Base-by-base conservation (phyloP, 2,888 invertebrate genomes). In the Caenorhabditis doughertyi region DNA sequence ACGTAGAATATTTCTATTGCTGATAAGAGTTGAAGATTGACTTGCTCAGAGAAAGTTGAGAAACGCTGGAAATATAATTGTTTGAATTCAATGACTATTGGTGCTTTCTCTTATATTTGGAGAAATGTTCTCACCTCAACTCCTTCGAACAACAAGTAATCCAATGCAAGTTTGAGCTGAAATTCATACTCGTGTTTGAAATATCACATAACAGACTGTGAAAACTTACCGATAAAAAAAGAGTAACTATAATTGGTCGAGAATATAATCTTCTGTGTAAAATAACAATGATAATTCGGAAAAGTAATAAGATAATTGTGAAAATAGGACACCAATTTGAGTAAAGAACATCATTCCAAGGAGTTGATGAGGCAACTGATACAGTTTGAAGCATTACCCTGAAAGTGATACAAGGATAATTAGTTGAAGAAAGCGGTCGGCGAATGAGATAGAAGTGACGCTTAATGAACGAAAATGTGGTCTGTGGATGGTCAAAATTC, bases 131-230 rank as follows among this genome's bases (percentile, higher is more conserved):
- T 25, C n/a, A 65, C 65, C 49, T 70, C 70, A 27, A 79, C 51
- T 9, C 79, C 79, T 51, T 79, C 71, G 16, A 71, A 72, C 64
- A 79, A 65, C 11, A 79, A 18, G 16, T 79, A 79, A 21, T 79
- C 79, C 13, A 65, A 18, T 4, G 44, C 0, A 13, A 79, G 25
- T 47, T 79, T 79, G 9, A 23, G 13, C 79, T 77, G 58, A 39
- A 29, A 60, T 18, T 11, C n/a, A n/a, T n/a, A n/a, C n/a, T n/a
- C n/a, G n/a, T n/a, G n/a, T n/a, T n/a, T n/a, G n/a, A n/a, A n/a
- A n/a, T n/a, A n/a, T n/a, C n/a, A n/a, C n/a, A n/a, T n/a, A n/a
- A n/a, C n/a, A n/a, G n/a, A n/a, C n/a, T n/a, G n/a, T n/a, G n/a
- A n/a, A n/a, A n/a, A n/a, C 74, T 60, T 7, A 68, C 68, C 13